These are phyloP conservation scores for Oscheius sp. DNA, from an alignment of 2,888 invertebrate species.

Conservation along the genomic window DNA sequence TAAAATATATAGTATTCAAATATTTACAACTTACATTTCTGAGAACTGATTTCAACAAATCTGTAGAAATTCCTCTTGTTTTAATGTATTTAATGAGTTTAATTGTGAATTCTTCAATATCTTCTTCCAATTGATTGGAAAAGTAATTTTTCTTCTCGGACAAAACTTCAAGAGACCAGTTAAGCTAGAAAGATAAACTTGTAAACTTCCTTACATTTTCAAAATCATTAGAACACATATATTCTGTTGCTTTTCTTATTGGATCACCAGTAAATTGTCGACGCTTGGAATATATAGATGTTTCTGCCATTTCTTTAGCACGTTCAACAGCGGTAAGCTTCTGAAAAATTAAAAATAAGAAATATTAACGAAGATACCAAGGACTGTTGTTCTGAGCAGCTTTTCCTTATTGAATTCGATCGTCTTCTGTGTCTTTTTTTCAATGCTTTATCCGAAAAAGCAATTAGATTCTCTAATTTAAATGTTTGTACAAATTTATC, in stretches of 20 bases:
- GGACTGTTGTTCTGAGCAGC: conserved; percentile 9
- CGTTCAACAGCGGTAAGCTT: conserved; percentile 37
- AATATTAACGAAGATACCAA: background rate
- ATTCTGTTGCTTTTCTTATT: conserved; percentile 46
- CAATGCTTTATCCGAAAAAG: background rate
- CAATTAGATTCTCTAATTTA: conserved; percentile 27
- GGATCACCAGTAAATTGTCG: conserved; percentile 54
- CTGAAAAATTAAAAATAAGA: background rate
- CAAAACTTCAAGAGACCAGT: conserved; percentile 55
- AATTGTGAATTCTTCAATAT: conserved; percentile 46
- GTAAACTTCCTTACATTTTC: conserved; percentile 32
- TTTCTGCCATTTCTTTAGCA: conserved; percentile 32
- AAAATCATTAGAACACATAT: conserved; percentile 41
- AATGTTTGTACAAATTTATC: conserved; percentile 25
- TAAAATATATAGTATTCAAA: conserved; percentile 17
- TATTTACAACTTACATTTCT: background rate
- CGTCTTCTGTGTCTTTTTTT: conserved; percentile 11
- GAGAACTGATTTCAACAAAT: conserved; percentile 38
- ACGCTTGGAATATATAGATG: conserved; percentile 42
- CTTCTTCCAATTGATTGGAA: conserved; percentile 43
- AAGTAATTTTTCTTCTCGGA: conserved; percentile 36
- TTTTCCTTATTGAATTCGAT: conserved; percentile 13
- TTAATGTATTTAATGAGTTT: conserved; percentile 33
- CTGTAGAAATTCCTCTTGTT: conserved; percentile 26
- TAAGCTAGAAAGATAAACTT: conserved; percentile 27